phyloP scores from a whole-genome alignment of 2,113 vertebrate species.

The Odocoileus virginianus region DNA sequence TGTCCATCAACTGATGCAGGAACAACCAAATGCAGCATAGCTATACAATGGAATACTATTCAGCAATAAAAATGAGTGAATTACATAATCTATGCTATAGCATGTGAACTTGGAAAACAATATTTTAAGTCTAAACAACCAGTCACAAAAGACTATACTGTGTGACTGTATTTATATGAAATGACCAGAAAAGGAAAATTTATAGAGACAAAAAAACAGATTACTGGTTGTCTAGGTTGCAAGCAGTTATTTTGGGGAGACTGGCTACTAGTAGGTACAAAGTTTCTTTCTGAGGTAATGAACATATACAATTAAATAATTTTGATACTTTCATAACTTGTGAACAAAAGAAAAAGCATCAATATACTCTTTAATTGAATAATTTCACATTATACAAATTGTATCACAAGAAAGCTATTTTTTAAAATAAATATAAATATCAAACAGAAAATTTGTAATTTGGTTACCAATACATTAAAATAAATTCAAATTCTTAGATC shows the following conservation, averaged over 20 bases:
- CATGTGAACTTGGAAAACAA: not conserved
- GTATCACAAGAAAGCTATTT: not conserved
- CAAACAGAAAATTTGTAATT: not conserved
- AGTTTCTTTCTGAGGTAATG: not conserved
- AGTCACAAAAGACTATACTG: not conserved
- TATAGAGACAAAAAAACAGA: not conserved
- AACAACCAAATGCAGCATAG: not conserved
- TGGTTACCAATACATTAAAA: not conserved
- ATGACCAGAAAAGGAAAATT: not conserved
- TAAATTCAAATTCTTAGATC: not conserved
- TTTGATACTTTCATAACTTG: not conserved
- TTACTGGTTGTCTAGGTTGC: not conserved
- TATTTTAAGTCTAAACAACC: not conserved
- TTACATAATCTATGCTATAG: not conserved
- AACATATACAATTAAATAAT: not conserved
- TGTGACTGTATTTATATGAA: not conserved
- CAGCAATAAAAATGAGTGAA: not conserved
- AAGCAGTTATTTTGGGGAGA: not conserved
- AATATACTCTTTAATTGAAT: not conserved
- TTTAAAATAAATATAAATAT: not conserved
- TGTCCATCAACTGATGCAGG: not conserved
- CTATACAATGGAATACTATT: not conserved
- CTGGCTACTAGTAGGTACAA: not conserved
- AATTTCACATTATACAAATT: not conserved
- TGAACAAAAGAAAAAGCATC: not conserved